Evolutionary conservation across 92 coral and sea anemone genomes (phyloP), one percentile per base, ranked within the genome.

Genomic region (Epizoanthus rinbou): DNA sequence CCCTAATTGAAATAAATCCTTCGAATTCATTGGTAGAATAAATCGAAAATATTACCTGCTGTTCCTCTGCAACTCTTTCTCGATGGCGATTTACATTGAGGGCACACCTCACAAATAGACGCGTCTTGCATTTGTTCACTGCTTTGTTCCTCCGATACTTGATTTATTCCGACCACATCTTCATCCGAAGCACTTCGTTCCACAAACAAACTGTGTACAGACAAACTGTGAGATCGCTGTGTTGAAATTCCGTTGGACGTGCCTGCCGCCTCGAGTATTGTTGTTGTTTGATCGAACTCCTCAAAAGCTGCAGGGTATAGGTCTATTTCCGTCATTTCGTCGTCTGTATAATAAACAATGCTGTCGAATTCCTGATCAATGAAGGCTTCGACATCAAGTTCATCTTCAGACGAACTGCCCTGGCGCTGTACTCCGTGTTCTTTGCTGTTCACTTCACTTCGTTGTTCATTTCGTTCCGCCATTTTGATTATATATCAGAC

Each of bases 301-400:
- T 28, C 45, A 5, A 50, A 22, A 25, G 21, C 54, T 50, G 54
- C 9, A 18, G 14, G 22, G 15, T 17, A 53, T 41, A 56, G 22
- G 15, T 17, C 25, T 41, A 56, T 17, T 16, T 74, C 64, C 17
- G 80, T 14, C 23, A 74, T 54, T 25, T 74, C 80, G 64, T 74
- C 80, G 64, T 74, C 80, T 25, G 80, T 11, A 21, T 74, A 28
- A 43, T 54, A 53, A n/a, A 22, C 50, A 31, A 74, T 74, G 45
- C 80, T 74, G 80, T 52, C 64, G 39, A 74, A 74, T 54, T 74
- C 80, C 63, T 74, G 80, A 56, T 74, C 80, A 54, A 74, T 56
- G 24, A 74, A 74, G 21, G 80, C 80, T 16, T 74, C 28, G 21
- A 74, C 25, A 56, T 74, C 80, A 25, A 74, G 50, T 14, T 28